A percentile compares a stretch with the other conserved stretches of the same genome.
phyloP scores from a whole-genome alignment of 92 coral and sea anemone genomes.

The Montipora capitata region DNA sequence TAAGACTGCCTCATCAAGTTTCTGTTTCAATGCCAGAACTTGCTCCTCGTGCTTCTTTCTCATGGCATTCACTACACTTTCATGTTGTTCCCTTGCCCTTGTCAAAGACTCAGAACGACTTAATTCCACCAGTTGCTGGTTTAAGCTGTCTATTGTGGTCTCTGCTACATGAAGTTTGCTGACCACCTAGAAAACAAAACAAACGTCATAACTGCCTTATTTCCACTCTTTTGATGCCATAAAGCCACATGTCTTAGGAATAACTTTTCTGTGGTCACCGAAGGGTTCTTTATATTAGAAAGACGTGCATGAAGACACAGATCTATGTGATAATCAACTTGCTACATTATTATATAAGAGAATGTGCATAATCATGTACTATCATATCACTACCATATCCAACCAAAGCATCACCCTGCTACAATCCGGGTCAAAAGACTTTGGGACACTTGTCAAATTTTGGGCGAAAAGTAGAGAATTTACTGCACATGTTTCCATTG shows the following conservation, averaged over 20 bases:
- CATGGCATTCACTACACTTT: constrained; percentile 83
- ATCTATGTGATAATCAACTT: too few species aligned
- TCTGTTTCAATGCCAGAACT: constrained; percentile 87
- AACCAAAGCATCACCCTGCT: too few species aligned
- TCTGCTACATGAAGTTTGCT: constrained; percentile 90
- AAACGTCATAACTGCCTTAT: neutral
- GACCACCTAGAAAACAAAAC: constrained; percentile 48
- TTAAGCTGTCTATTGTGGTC: constrained; percentile 92
- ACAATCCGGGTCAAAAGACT: too few species aligned
- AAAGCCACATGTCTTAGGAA: neutral
- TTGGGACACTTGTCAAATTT: too few species aligned
- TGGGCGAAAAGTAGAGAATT: too few species aligned
- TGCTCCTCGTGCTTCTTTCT: constrained; percentile 93
- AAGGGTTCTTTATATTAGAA: too few species aligned
- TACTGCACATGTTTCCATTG: too few species aligned
- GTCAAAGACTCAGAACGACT: constrained; percentile 92
- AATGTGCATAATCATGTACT: too few species aligned
- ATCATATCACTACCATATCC: too few species aligned
- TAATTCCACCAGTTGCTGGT: constrained; percentile 89
- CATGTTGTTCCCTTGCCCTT: constrained; percentile 97
- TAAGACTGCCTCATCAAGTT: constrained; percentile 87
- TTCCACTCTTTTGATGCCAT: neutral
- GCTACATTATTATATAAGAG: too few species aligned
- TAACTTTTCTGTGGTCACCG: too few species aligned
- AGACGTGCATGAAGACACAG: too few species aligned